Base-by-base conservation (phyloP, 2,113 vertebrate genomes). In the Gavialis gangeticus region DNA sequence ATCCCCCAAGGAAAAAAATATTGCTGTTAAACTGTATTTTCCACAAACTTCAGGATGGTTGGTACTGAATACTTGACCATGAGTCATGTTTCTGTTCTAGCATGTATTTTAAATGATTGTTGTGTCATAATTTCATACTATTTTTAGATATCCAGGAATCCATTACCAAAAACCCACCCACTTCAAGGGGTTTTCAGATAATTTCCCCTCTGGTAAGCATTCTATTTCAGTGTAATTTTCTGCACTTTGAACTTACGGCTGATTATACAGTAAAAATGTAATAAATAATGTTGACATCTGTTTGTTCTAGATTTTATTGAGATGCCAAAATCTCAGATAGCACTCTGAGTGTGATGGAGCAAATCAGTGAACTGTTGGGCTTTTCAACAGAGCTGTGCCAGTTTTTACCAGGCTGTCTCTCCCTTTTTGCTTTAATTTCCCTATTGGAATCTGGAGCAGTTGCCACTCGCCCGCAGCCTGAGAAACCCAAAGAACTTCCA, bases 111-210 rank as follows among this genome's bases (percentile, higher is more conserved):
- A 88, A 34, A 25, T 90, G 78, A 79, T 94, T 91, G 34, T 95
- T 91, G 24, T 95, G 1, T n/a, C 59, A 34, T 91, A 30, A 4
- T 97, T 92, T 57, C 84, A 58, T 95, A 82, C 82, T 95, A 64
- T 94, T 97, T 98, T 94, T 96, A 99, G 99, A 97, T 98, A 88
- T 99, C 82, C 98, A 98, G 93, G 98, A 98, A 96, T 97, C 96
- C 22, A 92, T 97, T 96, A 93, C 58, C 84, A 97, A 97, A 96
- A 97, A 97, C 55, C 7, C 95, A 91, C 96, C 97, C 76, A 93
- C 91, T 59, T 97, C 95, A 95, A 97, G 97, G 82, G 82, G 97
- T 88, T 92, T 98, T 75, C 96, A 97, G 71, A 92, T 97, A 91
- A 96, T 96, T 58, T 90, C 95, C 54, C 87, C 98, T 81, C 90